Evolutionary conservation across 1,140 invertebrate genomes (phyloP), one percentile per base, ranked within the genome.

Genomic region (Panagrolaimus sp.): DNA sequence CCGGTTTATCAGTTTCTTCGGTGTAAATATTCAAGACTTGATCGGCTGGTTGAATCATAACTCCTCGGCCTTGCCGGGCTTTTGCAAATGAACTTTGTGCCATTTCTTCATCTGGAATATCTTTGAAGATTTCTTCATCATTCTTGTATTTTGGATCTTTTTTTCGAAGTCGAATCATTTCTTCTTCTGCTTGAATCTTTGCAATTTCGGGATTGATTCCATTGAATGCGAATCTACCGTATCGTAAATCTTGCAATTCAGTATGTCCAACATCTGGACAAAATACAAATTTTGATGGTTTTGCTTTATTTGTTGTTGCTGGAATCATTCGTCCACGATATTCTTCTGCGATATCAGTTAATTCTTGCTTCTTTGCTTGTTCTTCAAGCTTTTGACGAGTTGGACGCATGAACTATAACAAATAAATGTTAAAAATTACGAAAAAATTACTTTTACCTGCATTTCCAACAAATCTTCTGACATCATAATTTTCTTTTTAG

Each of bases 161-260:
- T 12, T 28, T 21, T 10, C 52, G 52, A 1, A 21, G 52, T 26
- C 52, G 52, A 2, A 28, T 28, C 21, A 58, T 58, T 21, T 21
- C 21, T 58, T 58, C 52, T 26, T 58, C 52, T 14, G 15, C 28
- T 28, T 26, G 21, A 28, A 58, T 24, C 52, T 58, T 58, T 28
- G 77, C 72, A 58, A 73, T 66, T 45, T 76, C 72, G 17, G 67
- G 73, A 55, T 73, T 73, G 1, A 71, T 68, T 2, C 73, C 72
- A 48, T 55, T 32, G 48, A 72, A 73, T n/a, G 72, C 77, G 28
- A 73, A 73, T 46, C 72, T 43, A 28, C 72, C 72, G 32, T 72
- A 73, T 10, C 45, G 43, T 15, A 73, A 43, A 15, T 76, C 43
- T 26, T 76, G 44, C 10, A 73, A 14, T 17, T 47, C 17, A 14